Evolutionary conservation across 2,113 vertebrate genomes (phyloP).

Genomic region (Numida meleagris): DNA sequence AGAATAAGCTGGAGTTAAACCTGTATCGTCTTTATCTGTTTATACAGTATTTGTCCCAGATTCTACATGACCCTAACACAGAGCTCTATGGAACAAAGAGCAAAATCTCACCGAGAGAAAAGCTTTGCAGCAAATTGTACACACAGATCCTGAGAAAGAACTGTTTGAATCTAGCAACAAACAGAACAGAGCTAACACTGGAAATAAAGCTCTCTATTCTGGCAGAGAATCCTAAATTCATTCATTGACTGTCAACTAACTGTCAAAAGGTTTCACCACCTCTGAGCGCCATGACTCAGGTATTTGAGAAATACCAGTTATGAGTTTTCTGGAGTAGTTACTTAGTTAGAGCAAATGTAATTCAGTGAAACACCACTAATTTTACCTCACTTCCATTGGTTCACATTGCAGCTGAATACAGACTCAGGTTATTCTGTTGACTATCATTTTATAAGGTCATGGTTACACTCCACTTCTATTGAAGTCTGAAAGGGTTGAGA

Average conservation of each 20-base stretch:
- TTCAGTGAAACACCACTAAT: not conserved
- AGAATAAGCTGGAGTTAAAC: not conserved
- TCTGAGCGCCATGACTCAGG: not conserved
- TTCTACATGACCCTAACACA: not conserved
- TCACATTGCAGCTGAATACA: not conserved
- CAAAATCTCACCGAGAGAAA: not conserved
- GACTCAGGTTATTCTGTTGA: not conserved
- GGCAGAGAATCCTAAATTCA: not conserved
- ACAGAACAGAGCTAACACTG: not conserved
- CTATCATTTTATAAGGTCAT: not conserved
- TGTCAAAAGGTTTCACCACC: not conserved
- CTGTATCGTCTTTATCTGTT: not conserved
- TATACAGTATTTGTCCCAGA: not conserved
- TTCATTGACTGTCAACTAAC: not conserved
- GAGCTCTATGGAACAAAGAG: not conserved
- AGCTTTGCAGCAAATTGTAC: not conserved
- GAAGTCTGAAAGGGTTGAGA: not conserved
- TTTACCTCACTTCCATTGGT: not conserved
- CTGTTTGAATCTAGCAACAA: not conserved
- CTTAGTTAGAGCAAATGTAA: not conserved
- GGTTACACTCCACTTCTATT: not conserved
- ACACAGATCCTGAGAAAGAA: not conserved
- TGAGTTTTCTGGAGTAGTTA: not conserved
- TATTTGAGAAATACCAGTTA: not conserved
- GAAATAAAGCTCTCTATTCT: not conserved